These are phyloP conservation scores for Anoplius nigerrimus DNA, from an alignment of 2,888 invertebrate species.

Conservation along the genomic window DNA sequence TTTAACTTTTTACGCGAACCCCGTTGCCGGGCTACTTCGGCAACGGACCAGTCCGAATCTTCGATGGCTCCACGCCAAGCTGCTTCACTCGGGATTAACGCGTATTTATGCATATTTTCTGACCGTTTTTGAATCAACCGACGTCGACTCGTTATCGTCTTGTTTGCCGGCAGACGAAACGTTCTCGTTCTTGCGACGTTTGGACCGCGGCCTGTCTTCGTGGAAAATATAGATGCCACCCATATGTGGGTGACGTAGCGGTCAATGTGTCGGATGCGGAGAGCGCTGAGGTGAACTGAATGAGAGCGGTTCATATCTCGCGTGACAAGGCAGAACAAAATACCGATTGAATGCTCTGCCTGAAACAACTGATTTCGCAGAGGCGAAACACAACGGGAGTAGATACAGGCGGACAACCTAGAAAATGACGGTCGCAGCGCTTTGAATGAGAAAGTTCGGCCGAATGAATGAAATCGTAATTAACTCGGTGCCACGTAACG, in stretches of 20 bases:
- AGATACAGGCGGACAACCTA: too few species aligned
- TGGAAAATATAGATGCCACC: too few species aligned
- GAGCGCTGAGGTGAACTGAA: too few species aligned
- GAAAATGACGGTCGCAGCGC: background rate
- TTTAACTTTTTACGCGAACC: constrained; percentile 59
- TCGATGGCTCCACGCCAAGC: constrained; percentile 71
- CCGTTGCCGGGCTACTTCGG: constrained; percentile 27
- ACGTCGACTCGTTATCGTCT: constrained; percentile 35
- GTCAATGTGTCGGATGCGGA: too few species aligned
- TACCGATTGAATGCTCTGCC: too few species aligned
- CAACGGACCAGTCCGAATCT: constrained; percentile 56
- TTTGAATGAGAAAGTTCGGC: constrained; percentile 25
- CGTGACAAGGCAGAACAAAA: too few species aligned
- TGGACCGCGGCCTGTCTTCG: too few species aligned
- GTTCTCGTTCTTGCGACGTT: too few species aligned
- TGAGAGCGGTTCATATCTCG: too few species aligned
- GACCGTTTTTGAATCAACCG: constrained; percentile 55
- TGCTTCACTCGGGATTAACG: constrained; percentile 65
- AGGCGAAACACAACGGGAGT: too few species aligned
- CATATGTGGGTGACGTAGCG: too few species aligned
- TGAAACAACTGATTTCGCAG: too few species aligned
- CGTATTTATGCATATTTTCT: constrained; percentile 68
- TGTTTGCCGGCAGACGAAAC: constrained; percentile 26
- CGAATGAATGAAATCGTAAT: constrained; percentile 24
- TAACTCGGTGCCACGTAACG: constrained; percentile 19